Base-by-base conservation (phyloP, 2,797 vertebrate genomes). In the Catostomus latipinnis region DNA sequence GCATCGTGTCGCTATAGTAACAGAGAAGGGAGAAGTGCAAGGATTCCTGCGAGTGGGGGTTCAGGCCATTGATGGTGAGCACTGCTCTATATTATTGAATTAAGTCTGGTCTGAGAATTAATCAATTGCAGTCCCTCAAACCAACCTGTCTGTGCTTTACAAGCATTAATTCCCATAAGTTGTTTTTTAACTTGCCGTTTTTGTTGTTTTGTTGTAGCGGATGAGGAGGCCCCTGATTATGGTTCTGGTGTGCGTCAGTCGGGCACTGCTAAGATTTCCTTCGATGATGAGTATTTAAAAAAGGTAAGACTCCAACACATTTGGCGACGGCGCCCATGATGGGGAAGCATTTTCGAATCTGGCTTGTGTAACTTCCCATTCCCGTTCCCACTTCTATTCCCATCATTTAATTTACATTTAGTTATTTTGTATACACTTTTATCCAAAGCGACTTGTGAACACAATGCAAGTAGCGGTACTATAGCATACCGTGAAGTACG, bases 201-300 rank as follows among this genome's bases (percentile, higher is more conserved):
- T 22, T 73, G 10, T 86, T 86, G 88, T 60, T 88, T 22, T 86
- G 71, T 88, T 91, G 80, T 85, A 98, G 98, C 94, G 86, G 98
- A 99, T 46, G 98, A 99, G 87, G 98, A 99, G 88, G 98, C 98
- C 68, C 98, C 98, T 71, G 98, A 99, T 93, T 99, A 99, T 71
- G 98, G 98, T 18, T 99, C 98, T 73, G 98, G 98, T 76, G 95
- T 99, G 73, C 93, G 98, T 80, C 98, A 99, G 92, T 99, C 98
- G 1, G 98, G 98, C 87, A 99, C 97, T 0, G 98, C 98, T 83
- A 99, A 99, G 90, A 99, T 99, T 89, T 99, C 98, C 43, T 99
- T 99, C 80, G 96, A 98, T 90, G 96, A 99, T 2, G 97, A 99
- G 50, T 97, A 96, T 90, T 99, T 98, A 90, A 95, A 93, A 91